Conservation (phyloP, 2,888 invertebrate species). For the Metalampra italica region DNA sequence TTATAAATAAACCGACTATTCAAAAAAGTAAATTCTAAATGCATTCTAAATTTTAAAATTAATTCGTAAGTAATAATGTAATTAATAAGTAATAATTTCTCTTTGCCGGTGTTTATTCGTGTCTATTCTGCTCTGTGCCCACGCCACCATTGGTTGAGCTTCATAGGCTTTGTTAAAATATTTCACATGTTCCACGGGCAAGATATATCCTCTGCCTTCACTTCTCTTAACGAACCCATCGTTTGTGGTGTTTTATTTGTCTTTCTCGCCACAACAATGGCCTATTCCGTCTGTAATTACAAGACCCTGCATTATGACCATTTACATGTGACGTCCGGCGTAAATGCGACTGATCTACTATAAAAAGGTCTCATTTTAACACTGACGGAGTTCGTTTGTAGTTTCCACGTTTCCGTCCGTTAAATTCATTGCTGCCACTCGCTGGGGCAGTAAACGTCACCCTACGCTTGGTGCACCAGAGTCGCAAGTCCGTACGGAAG, state of each 20-base stretch:
- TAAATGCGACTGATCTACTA: conserved; percentile 41
- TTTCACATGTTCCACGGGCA: neutral
- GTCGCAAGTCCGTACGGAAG: conserved; percentile 18
- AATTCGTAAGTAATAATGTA: too few species aligned
- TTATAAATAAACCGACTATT: too few species aligned
- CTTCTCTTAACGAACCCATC: conserved; percentile 10
- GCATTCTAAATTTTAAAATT: too few species aligned
- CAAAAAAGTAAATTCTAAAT: too few species aligned
- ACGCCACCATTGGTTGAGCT: neutral
- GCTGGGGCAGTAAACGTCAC: conserved; percentile 30
- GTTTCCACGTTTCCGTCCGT: conserved; percentile 27
- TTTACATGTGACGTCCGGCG: conserved; percentile 33
- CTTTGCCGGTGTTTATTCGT: neutral
- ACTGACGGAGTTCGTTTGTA: conserved; percentile 25
- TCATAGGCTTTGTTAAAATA: conserved; percentile 7
- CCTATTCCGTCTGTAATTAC: conserved; percentile 38
- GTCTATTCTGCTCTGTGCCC: neutral
- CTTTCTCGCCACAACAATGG: conserved; percentile 45
- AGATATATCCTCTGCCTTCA: neutral
- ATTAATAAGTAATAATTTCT: too few species aligned
- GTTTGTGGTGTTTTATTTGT: conserved; percentile 18
- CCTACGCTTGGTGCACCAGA: conserved; percentile 13
- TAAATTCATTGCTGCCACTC: conserved; percentile 35
- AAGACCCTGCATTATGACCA: conserved; percentile 25
- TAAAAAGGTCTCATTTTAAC: conserved; percentile 45